Percentiles rank a stretch among this genome's conserved stretches.
Conservation (phyloP, 2,113 vertebrate species). For the Tenrec ecaudatus region DNA sequence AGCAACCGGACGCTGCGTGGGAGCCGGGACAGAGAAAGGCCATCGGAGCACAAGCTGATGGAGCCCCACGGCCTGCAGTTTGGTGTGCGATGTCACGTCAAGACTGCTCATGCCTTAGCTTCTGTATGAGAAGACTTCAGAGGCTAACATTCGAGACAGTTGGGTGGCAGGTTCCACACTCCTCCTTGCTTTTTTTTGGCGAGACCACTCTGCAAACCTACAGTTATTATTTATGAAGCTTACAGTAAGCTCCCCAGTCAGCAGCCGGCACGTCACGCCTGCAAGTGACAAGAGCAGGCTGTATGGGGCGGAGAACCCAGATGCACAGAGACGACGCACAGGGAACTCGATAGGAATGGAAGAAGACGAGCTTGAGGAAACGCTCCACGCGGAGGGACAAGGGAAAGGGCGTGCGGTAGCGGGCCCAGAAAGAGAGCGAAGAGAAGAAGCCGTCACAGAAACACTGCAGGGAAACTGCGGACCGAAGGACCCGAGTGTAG, state of each 20-base stretch:
- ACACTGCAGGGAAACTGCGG: background rate
- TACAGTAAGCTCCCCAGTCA: background rate
- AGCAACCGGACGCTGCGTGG: no score
- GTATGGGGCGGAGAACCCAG: background rate
- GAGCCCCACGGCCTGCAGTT: no score
- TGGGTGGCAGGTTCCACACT: no score
- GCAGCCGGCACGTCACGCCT: conserved; percentile 6
- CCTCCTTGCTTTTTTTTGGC: no score
- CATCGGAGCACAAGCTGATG: no score
- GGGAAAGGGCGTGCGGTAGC: background rate
- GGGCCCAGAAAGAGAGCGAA: conserved; percentile 13
- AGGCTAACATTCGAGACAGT: no score
- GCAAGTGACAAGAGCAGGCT: background rate
- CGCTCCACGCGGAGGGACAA: background rate
- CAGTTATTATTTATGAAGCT: conserved; percentile 44
- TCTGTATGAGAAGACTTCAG: no score
- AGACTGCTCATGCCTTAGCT: no score
- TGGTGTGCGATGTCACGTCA: no score
- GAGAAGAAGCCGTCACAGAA: conserved; percentile 3
- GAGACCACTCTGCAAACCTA: background rate
- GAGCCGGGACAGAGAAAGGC: no score
- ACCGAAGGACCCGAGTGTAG: background rate
- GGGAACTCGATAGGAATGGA: background rate
- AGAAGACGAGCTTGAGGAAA: conserved; percentile 14
- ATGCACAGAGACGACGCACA: no score